phyloP scores from a whole-genome alignment of 2,797 vertebrate species.

The Propithecus deckenii region DNA sequence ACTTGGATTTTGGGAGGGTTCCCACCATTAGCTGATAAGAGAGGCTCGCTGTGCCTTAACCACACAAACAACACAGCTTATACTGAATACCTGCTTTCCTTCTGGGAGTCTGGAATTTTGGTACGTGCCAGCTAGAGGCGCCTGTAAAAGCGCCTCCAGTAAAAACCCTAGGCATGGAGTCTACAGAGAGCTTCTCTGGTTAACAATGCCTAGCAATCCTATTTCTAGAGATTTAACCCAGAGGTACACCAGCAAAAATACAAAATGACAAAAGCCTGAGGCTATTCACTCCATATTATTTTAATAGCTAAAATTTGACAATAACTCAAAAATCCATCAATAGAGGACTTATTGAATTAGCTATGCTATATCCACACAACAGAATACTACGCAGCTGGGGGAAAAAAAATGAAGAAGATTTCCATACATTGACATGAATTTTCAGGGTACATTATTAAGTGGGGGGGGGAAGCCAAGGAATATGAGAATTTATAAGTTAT shows the following conservation, averaged over 20 bases:
- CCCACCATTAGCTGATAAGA: background rate
- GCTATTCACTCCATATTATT: background rate
- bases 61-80: background rate
- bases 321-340: background rate
- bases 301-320: constrained; percentile 35
- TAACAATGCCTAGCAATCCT: background rate
- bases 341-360: background rate
- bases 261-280: background rate
- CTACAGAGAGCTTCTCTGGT: background rate
- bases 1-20: background rate
- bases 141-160: background rate
- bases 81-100: background rate
- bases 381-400: background rate
- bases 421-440: background rate
- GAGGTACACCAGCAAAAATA: background rate
- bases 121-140: background rate
- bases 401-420: background rate
- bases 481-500: background rate
- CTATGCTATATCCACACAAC: background rate
- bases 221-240: background rate
- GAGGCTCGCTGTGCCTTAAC: background rate
- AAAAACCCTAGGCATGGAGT: background rate
- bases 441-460: background rate
- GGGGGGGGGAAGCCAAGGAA: background rate
- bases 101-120: background rate